These are phyloP conservation scores for Agrenia bidenticulata DNA, from an alignment of 2,888 invertebrate species.

Conservation along the genomic window DNA sequence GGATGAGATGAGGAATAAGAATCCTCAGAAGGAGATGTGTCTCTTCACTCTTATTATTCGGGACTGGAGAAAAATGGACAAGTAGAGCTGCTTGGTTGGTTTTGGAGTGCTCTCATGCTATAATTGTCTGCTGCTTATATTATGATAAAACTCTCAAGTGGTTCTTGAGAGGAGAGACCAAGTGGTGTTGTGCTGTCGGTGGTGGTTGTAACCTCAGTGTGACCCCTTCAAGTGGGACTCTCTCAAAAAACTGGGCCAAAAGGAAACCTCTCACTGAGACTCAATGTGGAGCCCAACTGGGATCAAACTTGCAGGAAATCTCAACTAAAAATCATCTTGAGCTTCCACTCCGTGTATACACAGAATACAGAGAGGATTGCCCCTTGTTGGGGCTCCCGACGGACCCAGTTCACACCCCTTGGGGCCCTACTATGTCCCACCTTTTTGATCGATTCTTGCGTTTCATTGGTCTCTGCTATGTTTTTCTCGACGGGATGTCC, in stretches of 20 bases:
- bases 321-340: slow-evolving; percentile 23
- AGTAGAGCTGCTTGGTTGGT: no score
- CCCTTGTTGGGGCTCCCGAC: slow-evolving; percentile 33
- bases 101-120: no score
- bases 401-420: slow-evolving; percentile 48
- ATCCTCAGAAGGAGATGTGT: no score
- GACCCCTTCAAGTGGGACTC: slow-evolving; percentile 51
- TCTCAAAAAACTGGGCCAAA: slow-evolving; percentile 50
- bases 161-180: slow-evolving; percentile 5
- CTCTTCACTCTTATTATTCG: no score
- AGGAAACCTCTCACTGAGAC: slow-evolving; percentile 51
- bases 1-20: neutral
- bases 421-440: slow-evolving; percentile 22
- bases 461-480: slow-evolving; percentile 36
- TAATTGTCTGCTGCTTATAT: no score
- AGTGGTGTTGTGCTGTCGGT: slow-evolving; percentile 19
- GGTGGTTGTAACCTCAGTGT: slow-evolving; percentile 34
- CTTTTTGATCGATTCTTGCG: slow-evolving; percentile 18
- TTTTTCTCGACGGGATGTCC: slow-evolving; percentile 39
- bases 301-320: slow-evolving; percentile 39
- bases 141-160: neutral
- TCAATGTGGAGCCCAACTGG: slow-evolving; percentile 52
- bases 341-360: neutral
- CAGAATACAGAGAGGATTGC: slow-evolving; percentile 5
- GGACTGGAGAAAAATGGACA: no score